Evolutionary conservation across 2,797 vertebrate species (phyloP), one percentile per base, ranked within the genome.

Genomic region (Dipus sagitta): DNA sequence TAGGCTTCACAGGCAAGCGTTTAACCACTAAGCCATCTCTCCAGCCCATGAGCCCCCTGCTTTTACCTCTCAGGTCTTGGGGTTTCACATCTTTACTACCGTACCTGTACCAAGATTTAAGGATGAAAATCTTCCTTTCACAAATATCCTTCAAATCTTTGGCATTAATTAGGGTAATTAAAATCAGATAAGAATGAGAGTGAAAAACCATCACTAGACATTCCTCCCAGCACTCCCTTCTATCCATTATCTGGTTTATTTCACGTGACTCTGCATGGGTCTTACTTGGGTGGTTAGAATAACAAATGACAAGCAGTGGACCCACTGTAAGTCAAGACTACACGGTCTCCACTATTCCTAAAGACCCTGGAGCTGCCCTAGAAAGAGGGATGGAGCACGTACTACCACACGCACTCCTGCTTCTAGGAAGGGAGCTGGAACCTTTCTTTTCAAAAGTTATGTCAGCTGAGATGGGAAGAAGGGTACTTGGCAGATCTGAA

Each of bases 191-290:
- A 94, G n/a, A 65, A 68, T 65, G 34, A 77, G 70, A 89, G 38
- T 60, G 67, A 94, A 88, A 79, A 58, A 34, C 13, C 67, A 65
- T 88, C 70, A 80, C 70, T 32, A 80, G 21, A 75, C 32, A 52
- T 87, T 84, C 76, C 67, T 83, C 34, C 76, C 9, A 78, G 32
- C 42, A 85, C 18, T 96, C 42, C 67, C 71, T 94, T 88, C 34
- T 88, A 34, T 64, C 89, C 65, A 47, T 78, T 94, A 95, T 94
- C 92, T 91, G 88, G 38, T 84, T 90, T 71, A 78, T 70, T 91
- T 95, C 91, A 38, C 20, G 52, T 77, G 71, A 65, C 90, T 93
- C 91, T 88, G 52, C 71, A 47, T 83, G 67, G 14, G 24, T 90
- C 87, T 93, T 91, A 72, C 34, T 82, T 68, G 42, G 76, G n/a